Evolutionary conservation across 2,113 vertebrate species (phyloP).

Genomic region (Fukomys damarensis): DNA sequence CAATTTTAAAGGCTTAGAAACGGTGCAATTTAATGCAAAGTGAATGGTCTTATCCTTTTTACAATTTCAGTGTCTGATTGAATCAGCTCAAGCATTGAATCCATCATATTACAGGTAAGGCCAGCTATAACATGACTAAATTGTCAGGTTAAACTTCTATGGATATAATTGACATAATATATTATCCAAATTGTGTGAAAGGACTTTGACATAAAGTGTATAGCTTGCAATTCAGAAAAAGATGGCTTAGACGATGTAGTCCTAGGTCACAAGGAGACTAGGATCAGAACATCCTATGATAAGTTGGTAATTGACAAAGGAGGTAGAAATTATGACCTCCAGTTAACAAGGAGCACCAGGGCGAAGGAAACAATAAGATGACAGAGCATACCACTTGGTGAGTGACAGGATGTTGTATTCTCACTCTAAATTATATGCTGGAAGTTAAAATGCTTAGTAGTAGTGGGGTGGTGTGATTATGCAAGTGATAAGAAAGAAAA

Average conservation of each 20-base stretch:
- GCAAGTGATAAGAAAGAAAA: background rate
- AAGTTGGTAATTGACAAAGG: conserved; percentile 49
- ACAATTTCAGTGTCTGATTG: conserved; percentile 69
- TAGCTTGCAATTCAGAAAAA: conserved; percentile 23
- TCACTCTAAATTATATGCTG: background rate
- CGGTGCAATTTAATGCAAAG: conserved; percentile 77
- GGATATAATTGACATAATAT: conserved; percentile 54
- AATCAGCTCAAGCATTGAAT: conserved; percentile 78
- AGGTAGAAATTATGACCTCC: conserved; percentile 55
- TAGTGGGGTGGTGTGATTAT: accelerated
- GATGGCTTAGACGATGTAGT: background rate
- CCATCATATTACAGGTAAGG: conserved; percentile 66
- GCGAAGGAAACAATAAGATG: background rate
- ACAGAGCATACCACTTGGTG: accelerated
- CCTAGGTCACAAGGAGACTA: conserved; percentile 35
- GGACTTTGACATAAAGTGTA: conserved; percentile 49
- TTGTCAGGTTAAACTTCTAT: conserved; percentile 76
- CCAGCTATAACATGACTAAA: conserved; percentile 65
- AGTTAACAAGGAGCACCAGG: background rate
- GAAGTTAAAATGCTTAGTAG: background rate
- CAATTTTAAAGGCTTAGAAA: conserved; percentile 74
- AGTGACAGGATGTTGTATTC: background rate
- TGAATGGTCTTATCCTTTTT: conserved; percentile 70
- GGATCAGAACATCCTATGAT: background rate
- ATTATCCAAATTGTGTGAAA: conserved; percentile 64